Conservation (phyloP, 2,888 invertebrate species). For the Molanna angustata region DNA sequence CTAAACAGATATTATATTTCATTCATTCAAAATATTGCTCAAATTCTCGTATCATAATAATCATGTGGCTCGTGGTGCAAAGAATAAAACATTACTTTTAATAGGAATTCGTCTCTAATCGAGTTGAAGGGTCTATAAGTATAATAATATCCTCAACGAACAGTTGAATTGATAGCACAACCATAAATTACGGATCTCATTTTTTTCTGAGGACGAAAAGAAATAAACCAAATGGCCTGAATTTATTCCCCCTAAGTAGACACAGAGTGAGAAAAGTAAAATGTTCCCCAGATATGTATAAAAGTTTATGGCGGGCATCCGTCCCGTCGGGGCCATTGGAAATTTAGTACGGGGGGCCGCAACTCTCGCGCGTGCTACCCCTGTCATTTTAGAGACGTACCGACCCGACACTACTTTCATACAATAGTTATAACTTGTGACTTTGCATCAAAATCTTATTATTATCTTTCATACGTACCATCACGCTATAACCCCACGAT, state of each 20-base stretch:
- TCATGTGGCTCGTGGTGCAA: too few relatives aligned
- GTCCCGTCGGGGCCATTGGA: constrained; percentile 27
- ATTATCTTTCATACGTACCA: too few relatives aligned
- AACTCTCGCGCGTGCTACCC: constrained; percentile 4
- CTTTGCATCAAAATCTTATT: too few relatives aligned
- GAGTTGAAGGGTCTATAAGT: too few relatives aligned
- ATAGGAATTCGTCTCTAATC: too few relatives aligned
- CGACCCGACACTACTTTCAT: too few relatives aligned
- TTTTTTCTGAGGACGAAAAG: constrained; percentile 6
- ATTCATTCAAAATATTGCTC: too few relatives aligned
- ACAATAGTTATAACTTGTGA: too few relatives aligned
- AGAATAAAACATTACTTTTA: too few relatives aligned
- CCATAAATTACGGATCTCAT: constrained; percentile 9
- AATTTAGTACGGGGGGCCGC: constrained; percentile 28
- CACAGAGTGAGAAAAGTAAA: constrained; percentile 26
- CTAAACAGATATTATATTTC: too few relatives aligned
- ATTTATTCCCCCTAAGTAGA: constrained; percentile 24
- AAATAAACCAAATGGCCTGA: constrained; percentile 21
- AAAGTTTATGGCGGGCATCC: constrained; percentile 27
- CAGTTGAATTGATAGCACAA: not conserved
- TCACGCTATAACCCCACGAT: too few relatives aligned
- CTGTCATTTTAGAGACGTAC: not conserved
- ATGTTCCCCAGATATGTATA: constrained; percentile 30
- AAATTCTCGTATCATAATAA: too few relatives aligned
- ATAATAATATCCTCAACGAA: not conserved